phyloP scores from a whole-genome alignment of 2,888 invertebrate genomes.

The Gerris lacustris region DNA sequence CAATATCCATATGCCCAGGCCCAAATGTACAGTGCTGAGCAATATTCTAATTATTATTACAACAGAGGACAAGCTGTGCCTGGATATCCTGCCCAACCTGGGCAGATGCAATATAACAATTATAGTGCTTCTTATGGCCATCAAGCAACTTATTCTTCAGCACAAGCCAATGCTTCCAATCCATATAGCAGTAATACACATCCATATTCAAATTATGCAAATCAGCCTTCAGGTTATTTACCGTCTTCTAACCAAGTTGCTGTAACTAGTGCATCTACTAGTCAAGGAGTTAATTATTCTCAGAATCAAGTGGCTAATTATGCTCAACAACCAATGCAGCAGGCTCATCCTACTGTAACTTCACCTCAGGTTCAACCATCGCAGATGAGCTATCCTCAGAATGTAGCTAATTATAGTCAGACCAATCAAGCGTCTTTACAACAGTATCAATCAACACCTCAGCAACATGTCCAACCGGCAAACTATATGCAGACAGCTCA shows the following conservation, averaged over 20 bases:
- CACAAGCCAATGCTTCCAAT: too few relatives aligned
- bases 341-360: not conserved
- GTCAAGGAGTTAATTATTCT: not conserved
- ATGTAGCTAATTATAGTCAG: not conserved
- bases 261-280: not conserved
- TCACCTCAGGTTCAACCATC: slow-evolving; percentile 8
- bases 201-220: too few relatives aligned
- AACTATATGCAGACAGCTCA: not conserved
- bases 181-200: too few relatives aligned
- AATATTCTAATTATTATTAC: slow-evolving; percentile 9
- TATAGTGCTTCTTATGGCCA: too few relatives aligned
- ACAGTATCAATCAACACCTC: not conserved
- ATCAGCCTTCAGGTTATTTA: not conserved
- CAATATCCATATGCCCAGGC: not conserved
- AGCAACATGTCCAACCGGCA: slow-evolving; percentile 2
- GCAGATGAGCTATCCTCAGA: slow-evolving; percentile 12
- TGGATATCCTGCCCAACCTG: not conserved
- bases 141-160: too few relatives aligned
- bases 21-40: slow-evolving; percentile 9
- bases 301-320: slow-evolving; percentile 6
- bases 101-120: not conserved
- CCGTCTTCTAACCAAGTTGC: slow-evolving; percentile 2
- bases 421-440: not conserved
- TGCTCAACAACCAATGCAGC: slow-evolving; percentile 2
- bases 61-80: not conserved